Evolutionary conservation across 2,888 invertebrate species (phyloP).

Genomic region (Nebria salina): DNA sequence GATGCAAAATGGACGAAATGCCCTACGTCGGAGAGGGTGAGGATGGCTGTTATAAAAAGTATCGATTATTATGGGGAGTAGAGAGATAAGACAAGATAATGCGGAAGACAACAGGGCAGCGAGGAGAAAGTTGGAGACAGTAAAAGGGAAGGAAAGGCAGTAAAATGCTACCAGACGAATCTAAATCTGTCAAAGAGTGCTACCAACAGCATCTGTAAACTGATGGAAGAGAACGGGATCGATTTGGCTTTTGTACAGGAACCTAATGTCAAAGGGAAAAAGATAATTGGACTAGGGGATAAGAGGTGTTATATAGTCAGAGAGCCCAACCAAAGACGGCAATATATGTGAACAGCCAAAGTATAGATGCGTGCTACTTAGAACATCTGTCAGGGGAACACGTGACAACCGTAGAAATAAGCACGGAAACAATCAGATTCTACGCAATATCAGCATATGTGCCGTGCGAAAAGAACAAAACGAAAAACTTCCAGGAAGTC

Average conservation of each 20-base stretch:
- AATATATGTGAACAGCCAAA: not conserved
- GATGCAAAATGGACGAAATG: not conserved
- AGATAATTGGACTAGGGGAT: not conserved
- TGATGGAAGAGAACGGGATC: not conserved
- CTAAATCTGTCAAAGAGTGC: too few relatives aligned
- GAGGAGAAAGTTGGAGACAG: too few relatives aligned
- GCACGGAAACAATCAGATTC: too few relatives aligned
- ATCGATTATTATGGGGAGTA: slow-evolving; percentile 1
- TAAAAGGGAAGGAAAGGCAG: too few relatives aligned
- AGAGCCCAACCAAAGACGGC: not conserved
- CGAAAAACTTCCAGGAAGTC: too few relatives aligned
- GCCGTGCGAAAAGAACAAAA: too few relatives aligned
- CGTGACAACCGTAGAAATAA: too few relatives aligned
- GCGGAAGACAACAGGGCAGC: not conserved
- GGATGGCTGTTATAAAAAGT: not conserved
- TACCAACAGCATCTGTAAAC: not conserved
- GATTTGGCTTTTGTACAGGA: not conserved
- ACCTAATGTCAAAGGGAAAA: not conserved
- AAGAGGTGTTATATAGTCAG: not conserved
- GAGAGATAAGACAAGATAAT: not conserved
- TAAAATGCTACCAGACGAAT: too few relatives aligned
- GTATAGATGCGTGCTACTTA: too few relatives aligned
- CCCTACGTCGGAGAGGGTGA: not conserved
- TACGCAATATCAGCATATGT: too few relatives aligned
- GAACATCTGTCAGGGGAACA: too few relatives aligned